phyloP scores from a whole-genome alignment of 2,797 vertebrate genomes.

The Simalia tracyae region DNA sequence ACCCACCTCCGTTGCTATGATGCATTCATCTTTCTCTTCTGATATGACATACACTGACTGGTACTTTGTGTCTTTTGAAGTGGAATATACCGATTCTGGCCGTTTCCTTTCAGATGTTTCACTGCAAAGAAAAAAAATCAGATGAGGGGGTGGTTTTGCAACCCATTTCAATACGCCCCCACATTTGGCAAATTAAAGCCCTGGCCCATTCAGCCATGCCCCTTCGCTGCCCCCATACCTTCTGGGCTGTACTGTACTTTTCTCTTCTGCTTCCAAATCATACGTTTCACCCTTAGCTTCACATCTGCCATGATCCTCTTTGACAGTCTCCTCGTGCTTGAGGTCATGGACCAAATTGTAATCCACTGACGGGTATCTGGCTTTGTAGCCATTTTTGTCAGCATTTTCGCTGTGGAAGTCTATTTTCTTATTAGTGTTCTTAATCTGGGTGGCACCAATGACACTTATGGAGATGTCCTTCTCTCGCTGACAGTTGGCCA shows the following conservation, averaged over 20 bases:
- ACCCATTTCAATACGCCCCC: neutral
- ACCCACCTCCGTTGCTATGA: slow-evolving; percentile 96
- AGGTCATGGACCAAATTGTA: slow-evolving; percentile 95
- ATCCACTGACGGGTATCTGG: slow-evolving; percentile 89
- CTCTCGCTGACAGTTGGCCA: slow-evolving; percentile 91
- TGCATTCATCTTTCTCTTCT: slow-evolving; percentile 96
- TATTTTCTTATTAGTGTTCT: slow-evolving; percentile 97
- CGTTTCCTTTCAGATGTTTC: slow-evolving; percentile 84
- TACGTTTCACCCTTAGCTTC: slow-evolving; percentile 84
- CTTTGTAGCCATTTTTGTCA: slow-evolving; percentile 89
- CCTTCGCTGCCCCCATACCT: slow-evolving; percentile 77
- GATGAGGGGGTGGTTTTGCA: slow-evolving; percentile 15
- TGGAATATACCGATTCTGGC: slow-evolving; percentile 81
- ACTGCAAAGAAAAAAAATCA: slow-evolving; percentile 68
- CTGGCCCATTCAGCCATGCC: neutral
- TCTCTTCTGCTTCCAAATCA: slow-evolving; percentile 82
- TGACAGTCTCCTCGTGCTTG: slow-evolving; percentile 80
- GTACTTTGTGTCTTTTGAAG: slow-evolving; percentile 90
- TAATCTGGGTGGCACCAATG: slow-evolving; percentile 87
- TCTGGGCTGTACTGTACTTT: slow-evolving; percentile 80
- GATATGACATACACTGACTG: slow-evolving; percentile 98
- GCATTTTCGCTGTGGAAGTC: slow-evolving; percentile 88
- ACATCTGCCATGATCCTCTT: slow-evolving; percentile 76
- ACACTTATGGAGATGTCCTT: slow-evolving; percentile 88
- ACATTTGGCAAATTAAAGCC: neutral